phyloP scores from a whole-genome alignment of 2,797 vertebrate species.

The Adrianichthys oophorus region DNA sequence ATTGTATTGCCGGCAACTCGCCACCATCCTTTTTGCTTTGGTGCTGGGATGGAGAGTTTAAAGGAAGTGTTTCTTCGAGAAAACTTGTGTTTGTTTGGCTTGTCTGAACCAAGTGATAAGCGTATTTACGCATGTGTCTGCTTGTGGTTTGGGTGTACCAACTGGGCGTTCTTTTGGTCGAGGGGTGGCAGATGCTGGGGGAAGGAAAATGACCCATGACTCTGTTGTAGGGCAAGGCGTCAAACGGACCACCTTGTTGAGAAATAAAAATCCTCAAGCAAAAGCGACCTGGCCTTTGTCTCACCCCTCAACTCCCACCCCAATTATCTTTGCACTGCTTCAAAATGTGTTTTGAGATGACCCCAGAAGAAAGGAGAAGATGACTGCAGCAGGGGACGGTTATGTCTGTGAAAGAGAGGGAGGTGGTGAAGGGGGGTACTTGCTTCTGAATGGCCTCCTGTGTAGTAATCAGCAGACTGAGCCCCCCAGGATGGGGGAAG shows the following conservation, averaged over 20 bases:
- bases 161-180: conserved; percentile 16
- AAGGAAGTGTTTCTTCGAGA: conserved; percentile 64
- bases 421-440: conserved; percentile 37
- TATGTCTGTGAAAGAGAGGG: conserved; percentile 33
- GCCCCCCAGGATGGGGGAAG: conserved; percentile 82
- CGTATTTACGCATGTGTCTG: conserved; percentile 88
- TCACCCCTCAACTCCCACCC: conserved; percentile 62
- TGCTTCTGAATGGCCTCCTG: conserved; percentile 89
- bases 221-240: conserved; percentile 67
- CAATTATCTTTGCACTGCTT: conserved; percentile 74
- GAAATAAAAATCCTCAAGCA: conserved; percentile 75
- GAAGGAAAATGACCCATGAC: conserved; percentile 82
- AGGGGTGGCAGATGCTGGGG: conserved; percentile 53
- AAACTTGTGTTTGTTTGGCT: conserved; percentile 84
- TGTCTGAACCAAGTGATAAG: conserved; percentile 83
- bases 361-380: conserved; percentile 39
- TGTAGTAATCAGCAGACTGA: conserved; percentile 89
- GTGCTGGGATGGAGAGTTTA: conserved; percentile 51
- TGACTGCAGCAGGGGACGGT: conserved; percentile 18
- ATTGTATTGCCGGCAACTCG: conserved; percentile 39
- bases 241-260: conserved; percentile 81
- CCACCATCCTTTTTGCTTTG: conserved; percentile 22
- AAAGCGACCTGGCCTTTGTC: conserved; percentile 51
- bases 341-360: conserved; percentile 92
- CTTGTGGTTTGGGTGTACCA: conserved; percentile 82